A percentile compares a stretch with the other conserved stretches of the same genome.
Conservation (phyloP, 2,888 invertebrate species). For the Cecidostiba fungosa region DNA sequence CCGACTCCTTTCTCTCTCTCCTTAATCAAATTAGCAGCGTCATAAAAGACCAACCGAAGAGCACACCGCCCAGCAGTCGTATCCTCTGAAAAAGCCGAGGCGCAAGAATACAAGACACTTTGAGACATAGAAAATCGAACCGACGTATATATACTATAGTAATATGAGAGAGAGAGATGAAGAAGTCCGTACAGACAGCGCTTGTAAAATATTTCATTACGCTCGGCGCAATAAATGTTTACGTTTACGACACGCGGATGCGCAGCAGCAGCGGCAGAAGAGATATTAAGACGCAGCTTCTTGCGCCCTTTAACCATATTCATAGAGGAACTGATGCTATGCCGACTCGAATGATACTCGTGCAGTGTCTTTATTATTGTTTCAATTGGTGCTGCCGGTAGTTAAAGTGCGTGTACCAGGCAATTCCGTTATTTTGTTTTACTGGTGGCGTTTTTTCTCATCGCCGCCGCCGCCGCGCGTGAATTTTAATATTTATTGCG, state of each 20-base stretch:
- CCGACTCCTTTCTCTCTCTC: neutral
- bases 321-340: slow-evolving; percentile 35
- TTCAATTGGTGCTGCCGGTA: slow-evolving; percentile 55
- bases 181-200: slow-evolving; percentile 40
- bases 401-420: slow-evolving; percentile 10
- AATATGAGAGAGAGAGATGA: neutral
- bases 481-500: slow-evolving; percentile 48
- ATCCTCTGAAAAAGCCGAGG: neutral
- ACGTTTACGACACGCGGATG: slow-evolving; percentile 64
- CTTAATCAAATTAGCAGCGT: slow-evolving; percentile 67
- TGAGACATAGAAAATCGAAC: slow-evolving; percentile 62
- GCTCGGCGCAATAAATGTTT: slow-evolving; percentile 70
- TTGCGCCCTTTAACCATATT: slow-evolving; percentile 59
- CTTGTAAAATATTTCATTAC: slow-evolving; percentile 72
- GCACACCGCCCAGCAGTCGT: neutral
- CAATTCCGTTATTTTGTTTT: slow-evolving; percentile 37
- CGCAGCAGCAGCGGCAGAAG: slow-evolving; percentile 22
- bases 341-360: slow-evolving; percentile 51
- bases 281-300: slow-evolving; percentile 58
- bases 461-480: neutral
- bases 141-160: neutral
- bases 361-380: slow-evolving; percentile 59
- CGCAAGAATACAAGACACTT: slow-evolving; percentile 48
- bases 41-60: slow-evolving; percentile 62
- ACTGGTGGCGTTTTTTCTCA: neutral